Conservation (phyloP, 2,888 invertebrate genomes). For the Leptopilina drosophilae region DNA sequence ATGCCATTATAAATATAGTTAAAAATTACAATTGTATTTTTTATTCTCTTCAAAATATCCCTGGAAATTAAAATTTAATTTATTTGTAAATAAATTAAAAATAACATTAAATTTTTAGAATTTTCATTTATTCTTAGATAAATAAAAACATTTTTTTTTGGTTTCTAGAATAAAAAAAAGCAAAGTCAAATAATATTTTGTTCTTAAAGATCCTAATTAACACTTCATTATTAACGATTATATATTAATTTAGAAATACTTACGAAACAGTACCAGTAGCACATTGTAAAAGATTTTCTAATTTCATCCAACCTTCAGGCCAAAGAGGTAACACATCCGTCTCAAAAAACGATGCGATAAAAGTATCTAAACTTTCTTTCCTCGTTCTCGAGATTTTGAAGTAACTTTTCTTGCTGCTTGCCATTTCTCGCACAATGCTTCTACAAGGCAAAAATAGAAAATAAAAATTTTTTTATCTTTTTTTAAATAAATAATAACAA, state of each 20-base stretch:
- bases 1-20: too few relatives aligned
- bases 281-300: slow-evolving; percentile 79
- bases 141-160: too few relatives aligned
- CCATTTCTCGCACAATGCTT: slow-evolving; percentile 69
- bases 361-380: slow-evolving; percentile 77
- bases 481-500: too few relatives aligned
- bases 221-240: neutral
- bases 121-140: too few relatives aligned
- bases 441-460: slow-evolving; percentile 53
- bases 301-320: slow-evolving; percentile 84
- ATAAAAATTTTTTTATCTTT: neutral
- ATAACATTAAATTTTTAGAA: too few relatives aligned
- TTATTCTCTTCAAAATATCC: too few relatives aligned
- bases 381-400: slow-evolving; percentile 77
- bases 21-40: too few relatives aligned
- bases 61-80: too few relatives aligned
- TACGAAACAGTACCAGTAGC: slow-evolving; percentile 72
- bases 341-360: slow-evolving; percentile 80
- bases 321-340: slow-evolving; percentile 82
- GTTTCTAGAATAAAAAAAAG: too few relatives aligned
- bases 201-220: neutral
- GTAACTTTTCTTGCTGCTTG: slow-evolving; percentile 69
- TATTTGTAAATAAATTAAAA: too few relatives aligned
- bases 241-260: slow-evolving; percentile 53
- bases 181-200: too few relatives aligned